Conservation (phyloP, 2,113 vertebrate species). For the Chaetodon auriga region DNA sequence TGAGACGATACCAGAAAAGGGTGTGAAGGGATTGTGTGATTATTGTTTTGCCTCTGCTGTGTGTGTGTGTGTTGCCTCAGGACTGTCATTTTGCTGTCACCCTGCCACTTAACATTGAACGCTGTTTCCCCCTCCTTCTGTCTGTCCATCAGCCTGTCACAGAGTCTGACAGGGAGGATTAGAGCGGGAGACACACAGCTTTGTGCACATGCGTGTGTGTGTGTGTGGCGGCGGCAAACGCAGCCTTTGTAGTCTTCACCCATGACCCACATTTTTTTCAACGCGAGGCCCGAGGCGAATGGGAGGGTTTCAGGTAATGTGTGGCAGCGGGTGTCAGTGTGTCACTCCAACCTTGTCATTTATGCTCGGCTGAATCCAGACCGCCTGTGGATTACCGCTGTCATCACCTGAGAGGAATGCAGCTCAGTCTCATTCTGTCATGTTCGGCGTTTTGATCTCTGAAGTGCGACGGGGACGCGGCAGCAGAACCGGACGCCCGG, state of each 20-base stretch:
- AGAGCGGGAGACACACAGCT: slow-evolving; percentile 47
- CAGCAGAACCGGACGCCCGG: neutral
- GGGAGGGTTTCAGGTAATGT: slow-evolving; percentile 64
- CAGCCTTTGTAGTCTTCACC: slow-evolving; percentile 56
- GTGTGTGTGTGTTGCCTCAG: slow-evolving; percentile 51
- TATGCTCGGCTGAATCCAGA: slow-evolving; percentile 47
- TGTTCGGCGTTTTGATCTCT: slow-evolving; percentile 55
- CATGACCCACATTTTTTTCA: slow-evolving; percentile 58
- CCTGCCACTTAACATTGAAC: slow-evolving; percentile 66
- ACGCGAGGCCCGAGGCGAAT: slow-evolving; percentile 40
- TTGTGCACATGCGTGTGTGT: neutral
- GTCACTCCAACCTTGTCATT: slow-evolving; percentile 64
- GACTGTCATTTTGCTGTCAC: slow-evolving; percentile 72
- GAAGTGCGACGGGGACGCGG: slow-evolving; percentile 17
- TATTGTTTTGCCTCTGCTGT: slow-evolving; percentile 51
- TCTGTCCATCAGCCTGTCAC: slow-evolving; percentile 72
- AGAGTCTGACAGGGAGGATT: slow-evolving; percentile 67
- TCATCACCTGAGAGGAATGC: slow-evolving; percentile 71
- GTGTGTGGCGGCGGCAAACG: slow-evolving; percentile 12
- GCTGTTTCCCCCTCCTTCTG: slow-evolving; percentile 40
- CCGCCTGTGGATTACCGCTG: slow-evolving; percentile 65
- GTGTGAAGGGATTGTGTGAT: slow-evolving; percentile 50
- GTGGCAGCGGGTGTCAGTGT: slow-evolving; percentile 63
- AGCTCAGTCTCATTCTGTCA: slow-evolving; percentile 55
- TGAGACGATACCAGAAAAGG: neutral